Evolutionary conservation across 2,797 vertebrate species (phyloP).

Genomic region (Takifugu ocellatus): DNA sequence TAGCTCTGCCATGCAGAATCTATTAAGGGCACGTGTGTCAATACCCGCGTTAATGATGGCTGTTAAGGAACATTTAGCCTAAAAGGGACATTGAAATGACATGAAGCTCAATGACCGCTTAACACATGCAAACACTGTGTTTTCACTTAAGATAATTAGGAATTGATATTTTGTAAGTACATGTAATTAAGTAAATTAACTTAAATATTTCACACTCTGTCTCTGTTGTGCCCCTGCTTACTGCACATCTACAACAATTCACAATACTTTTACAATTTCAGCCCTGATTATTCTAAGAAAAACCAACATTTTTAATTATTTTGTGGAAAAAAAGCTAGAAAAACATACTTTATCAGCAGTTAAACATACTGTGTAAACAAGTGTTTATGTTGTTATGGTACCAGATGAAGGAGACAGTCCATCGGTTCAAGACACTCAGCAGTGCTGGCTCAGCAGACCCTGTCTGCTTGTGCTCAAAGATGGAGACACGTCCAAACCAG

Average conservation of each 20-base stretch:
- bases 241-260: no score
- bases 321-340: no score
- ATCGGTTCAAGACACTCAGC: slow-evolving; percentile 84
- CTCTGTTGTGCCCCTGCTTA: no score
- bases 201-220: no score
- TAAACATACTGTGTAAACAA: neutral
- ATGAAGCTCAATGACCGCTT: slow-evolving; percentile 42
- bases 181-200: no score
- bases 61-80: neutral
- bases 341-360: no score
- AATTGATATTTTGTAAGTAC: slow-evolving; percentile 4
- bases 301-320: no score
- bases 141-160: slow-evolving; percentile 6
- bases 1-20: slow-evolving; percentile 12
- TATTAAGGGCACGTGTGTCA: slow-evolving; percentile 32
- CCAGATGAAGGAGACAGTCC: slow-evolving; percentile 89
- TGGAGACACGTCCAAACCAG: slow-evolving; percentile 59
- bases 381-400: slow-evolving; percentile 38
- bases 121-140: slow-evolving; percentile 26
- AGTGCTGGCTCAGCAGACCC: slow-evolving; percentile 83
- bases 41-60: slow-evolving; percentile 25
- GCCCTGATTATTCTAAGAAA: no score
- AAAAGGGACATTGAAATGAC: slow-evolving; percentile 27
- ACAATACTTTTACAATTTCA: no score
- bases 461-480: slow-evolving; percentile 73